Base-by-base conservation (phyloP, 2,113 vertebrate species). In the Desmodus rotundus region DNA sequence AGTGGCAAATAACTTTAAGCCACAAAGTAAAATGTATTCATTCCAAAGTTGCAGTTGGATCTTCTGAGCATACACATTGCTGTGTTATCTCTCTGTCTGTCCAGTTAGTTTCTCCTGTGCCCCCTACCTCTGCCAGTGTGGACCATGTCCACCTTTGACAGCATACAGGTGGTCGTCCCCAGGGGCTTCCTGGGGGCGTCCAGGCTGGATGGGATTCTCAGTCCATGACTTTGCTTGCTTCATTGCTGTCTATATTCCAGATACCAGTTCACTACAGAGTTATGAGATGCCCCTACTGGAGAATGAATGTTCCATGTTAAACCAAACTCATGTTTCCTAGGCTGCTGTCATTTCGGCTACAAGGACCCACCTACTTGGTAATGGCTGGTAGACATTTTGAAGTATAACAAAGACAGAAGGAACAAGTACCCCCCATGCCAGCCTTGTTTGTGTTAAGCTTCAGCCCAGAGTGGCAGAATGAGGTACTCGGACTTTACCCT, bases 171-270 rank as follows among this genome's bases (percentile, higher is more conserved):
- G 2, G 20, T 4, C 10, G 3, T 22, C 4, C 5, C 22, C 22
- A 33, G 31, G 3, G 9, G 2, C 68, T 68, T 4, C 9, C 0
- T 2, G 2, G 31, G 65, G 45, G 4, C 0, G 3, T n/a, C n/a
- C 2, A 0, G 16, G 36, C 6, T 17, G 6, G 19, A 17, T 0
- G 8, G 16, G 41, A 13, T 41, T 20, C 54, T 83, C 20, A 14
- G 50, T 50, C 54, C 26, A 11, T 14, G 13, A 4, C 10, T 33
- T 12, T 5, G 3, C 13, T 36, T 17, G 41, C 2, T 38, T 17
- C 14, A 13, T 38, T 4, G 0, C 16, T 3, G 20, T 63, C 13
- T 33, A 3, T 22, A 2, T 61, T 52, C 65, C 38, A 7, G 36
- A 14, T 20, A 7, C 2, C 4, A 13, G 13, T n/a, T 52, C 24